Evolutionary conservation across 2,888 invertebrate genomes (phyloP).

Genomic region (Sympetrum striolatum): DNA sequence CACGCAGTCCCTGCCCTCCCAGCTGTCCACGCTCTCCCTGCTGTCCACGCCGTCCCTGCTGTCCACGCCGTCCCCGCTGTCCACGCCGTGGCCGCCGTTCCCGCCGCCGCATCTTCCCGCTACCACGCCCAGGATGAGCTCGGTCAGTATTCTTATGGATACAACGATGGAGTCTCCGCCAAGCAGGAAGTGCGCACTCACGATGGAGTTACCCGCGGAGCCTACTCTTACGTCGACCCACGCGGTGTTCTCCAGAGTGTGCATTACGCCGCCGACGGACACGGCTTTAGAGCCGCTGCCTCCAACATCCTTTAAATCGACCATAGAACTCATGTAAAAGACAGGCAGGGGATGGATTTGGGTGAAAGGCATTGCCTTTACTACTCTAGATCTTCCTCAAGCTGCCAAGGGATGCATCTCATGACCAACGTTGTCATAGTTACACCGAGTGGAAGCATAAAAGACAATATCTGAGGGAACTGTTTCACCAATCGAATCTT

Average conservation of each 20-base stretch:
- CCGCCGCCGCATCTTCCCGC: constrained; percentile 48
- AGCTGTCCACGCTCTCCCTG: background rate
- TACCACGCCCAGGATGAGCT: constrained; percentile 68
- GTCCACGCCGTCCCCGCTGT: constrained; percentile 46
- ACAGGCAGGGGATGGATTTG: constrained; percentile 45
- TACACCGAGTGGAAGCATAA: background rate
- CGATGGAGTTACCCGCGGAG: constrained; percentile 68
- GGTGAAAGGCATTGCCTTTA: constrained; percentile 31
- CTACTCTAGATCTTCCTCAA: constrained; percentile 57
- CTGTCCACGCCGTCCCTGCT: background rate
- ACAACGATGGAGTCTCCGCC: constrained; percentile 69
- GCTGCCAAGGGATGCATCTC: constrained; percentile 54
- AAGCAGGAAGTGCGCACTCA: constrained; percentile 64
- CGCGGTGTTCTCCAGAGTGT: constrained; percentile 65
- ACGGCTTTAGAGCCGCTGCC: constrained; percentile 70
- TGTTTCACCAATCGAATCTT: background rate
- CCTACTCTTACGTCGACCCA: constrained; percentile 68
- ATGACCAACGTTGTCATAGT: constrained; percentile 46
- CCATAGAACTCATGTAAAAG: constrained; percentile 47
- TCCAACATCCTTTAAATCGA: constrained; percentile 63
- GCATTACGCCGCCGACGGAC: constrained; percentile 64
- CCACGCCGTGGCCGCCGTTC: constrained; percentile 50
- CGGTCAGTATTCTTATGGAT: constrained; percentile 68
- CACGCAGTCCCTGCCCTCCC: background rate
- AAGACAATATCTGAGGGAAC: background rate